These are phyloP conservation scores for Ianthella basta DNA, from an alignment of 37 sponge, comb jelly and placozoan species.

Conservation along the genomic window DNA sequence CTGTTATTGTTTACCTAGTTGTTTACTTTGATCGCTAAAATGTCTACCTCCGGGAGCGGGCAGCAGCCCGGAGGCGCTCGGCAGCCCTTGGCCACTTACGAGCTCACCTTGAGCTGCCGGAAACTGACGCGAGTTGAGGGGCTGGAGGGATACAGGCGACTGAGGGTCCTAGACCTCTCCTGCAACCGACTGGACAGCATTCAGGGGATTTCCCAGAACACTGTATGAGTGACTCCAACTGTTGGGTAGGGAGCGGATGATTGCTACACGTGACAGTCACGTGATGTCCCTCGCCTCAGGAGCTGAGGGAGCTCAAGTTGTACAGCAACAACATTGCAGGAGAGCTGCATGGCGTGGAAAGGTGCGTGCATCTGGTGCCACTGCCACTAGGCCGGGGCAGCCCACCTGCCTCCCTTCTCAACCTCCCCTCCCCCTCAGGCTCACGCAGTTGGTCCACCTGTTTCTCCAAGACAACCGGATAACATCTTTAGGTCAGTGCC, in stretches of 20 bases:
- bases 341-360: not conserved
- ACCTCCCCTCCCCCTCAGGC: not conserved
- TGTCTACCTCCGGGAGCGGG: no score
- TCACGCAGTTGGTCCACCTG: constrained; percentile 23
- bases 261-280: not conserved
- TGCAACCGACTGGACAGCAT: not conserved
- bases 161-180: constrained; percentile 22
- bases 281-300: not conserved
- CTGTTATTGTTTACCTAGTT: no score
- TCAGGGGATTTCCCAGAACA: not conserved
- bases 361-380: not conserved
- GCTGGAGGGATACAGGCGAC: constrained; percentile 1
- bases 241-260: no score
- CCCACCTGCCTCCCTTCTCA: no score
- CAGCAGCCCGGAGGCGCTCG: no score
- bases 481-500: constrained; percentile 2
- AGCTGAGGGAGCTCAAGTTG: constrained; percentile 1
- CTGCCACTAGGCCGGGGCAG: no score
- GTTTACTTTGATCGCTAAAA: no score
- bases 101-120: constrained; percentile 14
- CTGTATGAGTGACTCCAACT: not conserved
- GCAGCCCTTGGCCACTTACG: not conserved
- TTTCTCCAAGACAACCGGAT: constrained; percentile 20
- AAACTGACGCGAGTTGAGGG: not conserved
- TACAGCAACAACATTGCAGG: constrained; percentile 12